Evolutionary conservation across 2,888 invertebrate species (phyloP).

Genomic region (Didymodactylos carnosus): DNA sequence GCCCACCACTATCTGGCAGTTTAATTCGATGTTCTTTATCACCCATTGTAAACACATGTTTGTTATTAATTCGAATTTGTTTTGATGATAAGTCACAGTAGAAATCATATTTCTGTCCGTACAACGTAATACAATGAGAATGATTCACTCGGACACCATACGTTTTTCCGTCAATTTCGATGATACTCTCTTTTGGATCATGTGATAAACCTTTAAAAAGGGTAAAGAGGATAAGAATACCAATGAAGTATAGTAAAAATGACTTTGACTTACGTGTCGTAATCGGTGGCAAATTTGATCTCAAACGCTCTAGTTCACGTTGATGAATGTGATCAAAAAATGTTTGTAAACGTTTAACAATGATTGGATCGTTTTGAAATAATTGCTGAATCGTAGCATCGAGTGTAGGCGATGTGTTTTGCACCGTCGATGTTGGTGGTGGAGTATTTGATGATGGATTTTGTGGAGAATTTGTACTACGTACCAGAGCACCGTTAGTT

Average conservation of each 20-base stretch:
- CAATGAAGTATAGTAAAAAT: no score
- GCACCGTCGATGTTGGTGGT: no score
- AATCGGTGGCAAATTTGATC: no score
- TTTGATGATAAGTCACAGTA: constrained; percentile 1
- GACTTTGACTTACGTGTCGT: no score
- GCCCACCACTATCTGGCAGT: not conserved
- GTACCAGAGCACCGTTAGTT: no score
- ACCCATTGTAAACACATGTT: constrained; percentile 8
- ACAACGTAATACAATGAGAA: not conserved
- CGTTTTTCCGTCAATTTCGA: constrained; percentile 1
- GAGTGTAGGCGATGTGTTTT: no score
- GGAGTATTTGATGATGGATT: no score
- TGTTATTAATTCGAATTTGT: not conserved
- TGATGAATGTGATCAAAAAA: not conserved
- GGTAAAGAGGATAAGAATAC: not conserved
- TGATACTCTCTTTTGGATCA: not conserved
- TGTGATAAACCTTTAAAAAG: not conserved
- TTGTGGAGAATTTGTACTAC: no score
- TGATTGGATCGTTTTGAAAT: no score
- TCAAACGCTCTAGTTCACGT: not conserved
- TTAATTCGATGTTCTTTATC: constrained; percentile 7
- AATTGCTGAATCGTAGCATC: no score
- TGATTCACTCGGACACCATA: constrained; percentile 2
- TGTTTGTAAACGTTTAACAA: no score
- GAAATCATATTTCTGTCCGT: constrained; percentile 3